Evolutionary conservation across 2,113 vertebrate genomes (phyloP).

Genomic region (Pomatorhinus ruficollis): DNA sequence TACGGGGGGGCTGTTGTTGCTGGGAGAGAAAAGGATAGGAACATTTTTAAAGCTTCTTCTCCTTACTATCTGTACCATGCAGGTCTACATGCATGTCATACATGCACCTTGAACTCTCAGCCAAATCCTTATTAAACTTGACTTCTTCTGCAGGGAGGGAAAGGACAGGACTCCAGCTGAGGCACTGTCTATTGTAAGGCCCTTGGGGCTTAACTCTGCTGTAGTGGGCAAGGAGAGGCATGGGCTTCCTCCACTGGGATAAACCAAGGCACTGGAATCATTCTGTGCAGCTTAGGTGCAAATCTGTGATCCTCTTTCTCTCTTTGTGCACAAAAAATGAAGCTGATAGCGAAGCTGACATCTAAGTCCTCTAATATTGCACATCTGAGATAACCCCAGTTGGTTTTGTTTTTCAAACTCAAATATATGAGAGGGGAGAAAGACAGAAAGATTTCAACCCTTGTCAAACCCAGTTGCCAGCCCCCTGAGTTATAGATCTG

Average conservation of each 20-base stretch:
- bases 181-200: neutral
- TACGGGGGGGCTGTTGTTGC: neutral
- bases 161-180: neutral
- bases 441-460: constrained; percentile 33
- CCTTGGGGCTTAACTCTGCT: neutral
- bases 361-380: constrained; percentile 44
- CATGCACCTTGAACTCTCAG: neutral
- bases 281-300: constrained; percentile 13
- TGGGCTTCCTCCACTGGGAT: neutral
- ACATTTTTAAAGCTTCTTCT: neutral
- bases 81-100: neutral
- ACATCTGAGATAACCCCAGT: constrained; percentile 31
- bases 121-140: neutral
- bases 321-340: constrained; percentile 32
- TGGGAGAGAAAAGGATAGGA: neutral
- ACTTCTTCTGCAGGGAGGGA: neutral
- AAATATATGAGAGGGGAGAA: neutral
- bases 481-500: constrained; percentile 4
- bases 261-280: neutral
- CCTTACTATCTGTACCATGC: neutral
- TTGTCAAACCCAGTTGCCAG: neutral
- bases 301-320: constrained; percentile 39
- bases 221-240: neutral
- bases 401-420: constrained; percentile 42
- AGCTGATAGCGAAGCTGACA: constrained; percentile 19